Evolutionary conservation across 1,140 invertebrate species (phyloP).

Genomic region (Ptiloglossa arizonensis): DNA sequence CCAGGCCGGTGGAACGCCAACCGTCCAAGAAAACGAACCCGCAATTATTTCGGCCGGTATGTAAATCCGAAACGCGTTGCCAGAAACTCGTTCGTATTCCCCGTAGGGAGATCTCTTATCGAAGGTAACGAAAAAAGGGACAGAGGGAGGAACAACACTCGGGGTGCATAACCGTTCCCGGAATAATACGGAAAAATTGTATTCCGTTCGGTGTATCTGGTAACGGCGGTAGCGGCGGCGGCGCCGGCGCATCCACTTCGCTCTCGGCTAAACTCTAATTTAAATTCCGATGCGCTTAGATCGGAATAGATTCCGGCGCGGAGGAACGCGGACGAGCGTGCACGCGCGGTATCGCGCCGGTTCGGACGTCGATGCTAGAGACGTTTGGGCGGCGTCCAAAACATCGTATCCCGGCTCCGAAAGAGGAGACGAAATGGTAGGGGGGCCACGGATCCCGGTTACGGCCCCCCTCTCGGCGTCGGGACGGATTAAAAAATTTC

Average conservation of each 20-base stretch:
- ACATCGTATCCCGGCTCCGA: background rate
- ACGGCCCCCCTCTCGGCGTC: no score
- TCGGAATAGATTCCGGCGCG: constrained; percentile 48
- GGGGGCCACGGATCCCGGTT: background rate
- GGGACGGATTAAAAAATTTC: constrained; percentile 1
- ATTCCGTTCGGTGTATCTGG: constrained; percentile 1
- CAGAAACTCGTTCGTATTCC: constrained; percentile 23
- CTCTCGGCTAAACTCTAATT: constrained; percentile 33
- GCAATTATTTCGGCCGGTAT: background rate
- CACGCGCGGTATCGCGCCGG: background rate
- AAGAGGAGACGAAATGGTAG: no score
- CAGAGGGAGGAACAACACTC: no score
- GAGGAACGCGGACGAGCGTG: background rate
- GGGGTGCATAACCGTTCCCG: constrained; percentile 10
- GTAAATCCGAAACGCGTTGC: background rate
- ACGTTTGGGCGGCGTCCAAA: constrained; percentile 34
- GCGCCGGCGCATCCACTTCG: no score
- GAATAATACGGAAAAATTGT: constrained; percentile 31
- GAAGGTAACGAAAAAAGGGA: constrained; percentile 5
- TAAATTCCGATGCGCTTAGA: constrained; percentile 44
- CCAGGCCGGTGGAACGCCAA: no score
- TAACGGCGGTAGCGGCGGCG: no score
- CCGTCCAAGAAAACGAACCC: no score
- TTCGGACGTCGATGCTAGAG: background rate
- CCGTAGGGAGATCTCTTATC: background rate